A percentile compares a stretch with the other conserved stretches of the same genome.
phyloP scores from a whole-genome alignment of 1,140 invertebrate species.

The Trypoxylus dichotomus region DNA sequence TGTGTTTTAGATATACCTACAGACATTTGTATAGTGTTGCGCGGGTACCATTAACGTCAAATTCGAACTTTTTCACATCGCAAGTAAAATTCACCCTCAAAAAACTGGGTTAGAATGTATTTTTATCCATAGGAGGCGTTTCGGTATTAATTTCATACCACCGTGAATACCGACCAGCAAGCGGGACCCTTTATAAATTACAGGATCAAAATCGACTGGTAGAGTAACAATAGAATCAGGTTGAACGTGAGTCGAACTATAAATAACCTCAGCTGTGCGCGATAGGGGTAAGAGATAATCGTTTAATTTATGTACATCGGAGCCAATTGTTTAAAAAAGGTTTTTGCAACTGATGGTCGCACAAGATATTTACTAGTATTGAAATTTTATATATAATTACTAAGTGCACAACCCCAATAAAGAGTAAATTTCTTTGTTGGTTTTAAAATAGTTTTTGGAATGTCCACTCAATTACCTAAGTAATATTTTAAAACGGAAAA shows the following conservation, averaged over 20 bases:
- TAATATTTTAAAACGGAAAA: neutral
- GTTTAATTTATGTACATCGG: neutral
- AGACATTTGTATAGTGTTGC: neutral
- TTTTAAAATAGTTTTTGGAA: neutral
- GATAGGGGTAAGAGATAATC: neutral
- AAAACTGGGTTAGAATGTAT: neutral
- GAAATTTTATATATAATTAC: no score
- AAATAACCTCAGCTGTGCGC: neutral
- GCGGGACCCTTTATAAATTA: neutral
- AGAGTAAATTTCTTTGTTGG: neutral
- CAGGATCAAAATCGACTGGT: slow-evolving; percentile 1
- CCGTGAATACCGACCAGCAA: neutral
- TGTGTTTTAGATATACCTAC: neutral
- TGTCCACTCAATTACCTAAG: neutral
- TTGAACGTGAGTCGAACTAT: neutral
- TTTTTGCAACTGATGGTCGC: no score
- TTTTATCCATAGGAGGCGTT: neutral
- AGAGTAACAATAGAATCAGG: neutral
- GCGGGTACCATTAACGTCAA: neutral
- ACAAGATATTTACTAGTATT: neutral
- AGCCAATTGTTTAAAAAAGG: neutral
- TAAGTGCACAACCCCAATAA: no score
- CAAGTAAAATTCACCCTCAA: neutral
- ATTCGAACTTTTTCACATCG: neutral
- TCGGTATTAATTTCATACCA: neutral